These are phyloP conservation scores for Taeniopygia guttata DNA, from an alignment of 2,797 vertebrate species.

Conservation along the genomic window DNA sequence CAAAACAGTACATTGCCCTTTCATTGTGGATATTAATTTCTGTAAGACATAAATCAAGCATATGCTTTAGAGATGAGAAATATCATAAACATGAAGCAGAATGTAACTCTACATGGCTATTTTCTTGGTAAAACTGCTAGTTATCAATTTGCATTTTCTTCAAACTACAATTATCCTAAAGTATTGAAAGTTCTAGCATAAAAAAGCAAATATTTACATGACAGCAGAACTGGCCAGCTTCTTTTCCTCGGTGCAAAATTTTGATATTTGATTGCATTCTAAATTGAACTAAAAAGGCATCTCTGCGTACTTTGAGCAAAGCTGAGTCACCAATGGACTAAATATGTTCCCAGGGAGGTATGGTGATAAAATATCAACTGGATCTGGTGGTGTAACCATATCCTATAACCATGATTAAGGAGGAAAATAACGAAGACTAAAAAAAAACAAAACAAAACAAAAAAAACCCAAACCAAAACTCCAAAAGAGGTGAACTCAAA, in stretches of 20 bases:
- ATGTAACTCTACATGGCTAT: background rate
- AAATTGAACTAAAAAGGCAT: background rate
- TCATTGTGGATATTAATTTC: background rate
- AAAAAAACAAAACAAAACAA: too few relatives aligned
- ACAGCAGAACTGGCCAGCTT: background rate
- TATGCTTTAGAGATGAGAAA: background rate
- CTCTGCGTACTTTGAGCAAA: background rate
- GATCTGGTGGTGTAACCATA: background rate
- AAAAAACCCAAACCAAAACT: too few relatives aligned
- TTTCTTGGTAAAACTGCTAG: background rate
- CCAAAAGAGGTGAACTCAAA: background rate
- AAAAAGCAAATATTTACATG: background rate
- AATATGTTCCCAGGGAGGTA: background rate
- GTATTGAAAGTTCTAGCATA: background rate
- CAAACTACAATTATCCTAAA: background rate
- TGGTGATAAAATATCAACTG: background rate
- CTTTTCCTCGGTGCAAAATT: background rate
- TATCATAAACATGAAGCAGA: background rate
- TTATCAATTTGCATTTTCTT: background rate
- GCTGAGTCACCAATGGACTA: background rate
- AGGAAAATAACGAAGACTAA: background rate
- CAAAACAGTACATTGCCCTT: background rate
- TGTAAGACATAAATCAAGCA: background rate
- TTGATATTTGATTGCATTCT: background rate
- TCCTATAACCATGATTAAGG: background rate